A percentile compares a stretch with the other conserved stretches of the same genome.
phyloP scores from a whole-genome alignment of 2,888 invertebrate genomes.

The Galeruca laticollis region DNA sequence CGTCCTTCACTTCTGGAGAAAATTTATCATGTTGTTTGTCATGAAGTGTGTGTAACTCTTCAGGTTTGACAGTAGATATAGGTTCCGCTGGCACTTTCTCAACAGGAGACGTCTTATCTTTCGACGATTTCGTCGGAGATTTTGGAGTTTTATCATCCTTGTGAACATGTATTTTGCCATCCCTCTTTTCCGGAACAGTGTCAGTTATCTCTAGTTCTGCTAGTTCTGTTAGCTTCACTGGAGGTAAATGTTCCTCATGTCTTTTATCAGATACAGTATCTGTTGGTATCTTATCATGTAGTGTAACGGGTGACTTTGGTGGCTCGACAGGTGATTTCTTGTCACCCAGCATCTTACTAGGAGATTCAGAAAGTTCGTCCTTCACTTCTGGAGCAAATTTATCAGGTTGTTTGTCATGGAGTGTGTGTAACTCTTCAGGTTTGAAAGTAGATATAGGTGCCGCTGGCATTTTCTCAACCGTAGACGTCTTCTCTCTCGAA shows the following conservation, averaged over 20 bases:
- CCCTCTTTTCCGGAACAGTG: no score
- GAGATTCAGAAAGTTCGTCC: no score
- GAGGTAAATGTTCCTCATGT: no score
- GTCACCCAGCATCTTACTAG: no score
- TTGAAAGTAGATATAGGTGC: not conserved
- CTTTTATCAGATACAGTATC: no score
- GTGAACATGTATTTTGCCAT: not conserved
- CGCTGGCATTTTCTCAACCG: not conserved
- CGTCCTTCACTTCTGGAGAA: no score
- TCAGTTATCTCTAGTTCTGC: no score
- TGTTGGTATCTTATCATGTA: no score
- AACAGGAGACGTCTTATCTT: not conserved
- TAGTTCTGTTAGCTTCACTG: no score
- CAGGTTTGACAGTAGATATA: not conserved
- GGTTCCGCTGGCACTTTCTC: not conserved
- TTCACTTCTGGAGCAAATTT: no score
- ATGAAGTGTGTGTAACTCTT: not conserved
- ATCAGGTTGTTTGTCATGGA: no score
- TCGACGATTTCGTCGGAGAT: not conserved
- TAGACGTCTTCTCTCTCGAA: not conserved
- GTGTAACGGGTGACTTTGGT: not conserved
- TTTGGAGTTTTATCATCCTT: not conserved
- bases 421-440: not conserved
- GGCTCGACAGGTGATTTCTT: not conserved
- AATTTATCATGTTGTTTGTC: no score